Conservation (phyloP, 2,797 vertebrate genomes). For the Anguilla pacifica region DNA sequence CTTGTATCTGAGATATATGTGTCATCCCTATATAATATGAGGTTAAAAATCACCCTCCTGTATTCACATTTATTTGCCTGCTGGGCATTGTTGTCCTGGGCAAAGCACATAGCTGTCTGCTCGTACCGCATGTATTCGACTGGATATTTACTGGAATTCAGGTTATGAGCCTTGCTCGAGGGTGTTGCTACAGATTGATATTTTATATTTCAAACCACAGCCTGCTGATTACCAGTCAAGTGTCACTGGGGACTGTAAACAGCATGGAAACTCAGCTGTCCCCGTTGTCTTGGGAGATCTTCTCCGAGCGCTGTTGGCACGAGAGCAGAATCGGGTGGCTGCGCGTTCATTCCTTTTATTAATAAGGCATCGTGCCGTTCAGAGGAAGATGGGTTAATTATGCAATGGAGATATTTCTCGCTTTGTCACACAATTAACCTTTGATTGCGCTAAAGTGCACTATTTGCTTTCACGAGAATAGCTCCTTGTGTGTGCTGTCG, state of each 20-base stretch:
- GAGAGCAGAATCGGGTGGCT: neutral
- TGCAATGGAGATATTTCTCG: neutral
- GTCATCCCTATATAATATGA: neutral
- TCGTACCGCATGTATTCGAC: neutral
- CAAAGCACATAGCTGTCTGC: neutral
- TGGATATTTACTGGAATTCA: neutral
- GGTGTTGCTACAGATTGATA: neutral
- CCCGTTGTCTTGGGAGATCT: neutral
- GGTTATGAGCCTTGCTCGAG: neutral
- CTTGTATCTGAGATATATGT: neutral
- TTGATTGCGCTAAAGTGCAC: neutral
- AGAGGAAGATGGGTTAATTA: neutral
- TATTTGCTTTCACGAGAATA: slow-evolving; percentile 2
- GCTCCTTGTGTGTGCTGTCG: neutral
- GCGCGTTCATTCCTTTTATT: neutral
- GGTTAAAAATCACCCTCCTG: neutral
- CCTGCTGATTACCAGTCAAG: neutral
- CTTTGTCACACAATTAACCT: neutral
- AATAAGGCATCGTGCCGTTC: neutral
- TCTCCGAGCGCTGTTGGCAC: neutral
- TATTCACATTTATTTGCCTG: neutral
- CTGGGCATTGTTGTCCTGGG: neutral
- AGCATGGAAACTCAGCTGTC: neutral
- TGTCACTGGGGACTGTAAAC: neutral
- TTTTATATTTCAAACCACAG: neutral